Evolutionary conservation across 2,888 invertebrate genomes (phyloP), one percentile per base, ranked within the genome.

Genomic region (Cerastis rubricosa): DNA sequence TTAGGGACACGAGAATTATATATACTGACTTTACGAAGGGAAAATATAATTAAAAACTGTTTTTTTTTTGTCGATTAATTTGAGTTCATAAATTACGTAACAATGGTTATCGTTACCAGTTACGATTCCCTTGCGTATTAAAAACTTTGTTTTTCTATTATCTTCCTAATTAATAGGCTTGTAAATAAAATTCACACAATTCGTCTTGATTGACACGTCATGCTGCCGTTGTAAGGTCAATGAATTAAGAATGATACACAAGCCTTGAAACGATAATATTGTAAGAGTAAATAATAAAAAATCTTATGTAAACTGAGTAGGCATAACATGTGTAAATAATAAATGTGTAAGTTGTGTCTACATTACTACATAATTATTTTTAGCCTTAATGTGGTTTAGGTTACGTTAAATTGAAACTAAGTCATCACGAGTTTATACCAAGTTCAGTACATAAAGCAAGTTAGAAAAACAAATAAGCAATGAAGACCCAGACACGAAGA

Each of bases 181-280:
- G 12, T 49, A 71, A 74, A 71, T 59, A 49, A 71, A 76, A 76
- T 70, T 61, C 47, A 22, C n/a, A 80, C 65, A 61, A 75, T 72
- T 80, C 57, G 57, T 71, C 64, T 63, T 78, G 76, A 86, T 80
- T 85, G 73, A 68, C 49, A 77, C 77, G 64, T 80, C 70, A 43
- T 43, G 22, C 25, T 43, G 35, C 66, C 64, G 74, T 79, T 81
- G 74, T 83, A 81, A 83, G 88, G 85, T 88, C 88, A 88, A 85
- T 88, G 87, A 80, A 85, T 86, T 85, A 84, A 78, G 57, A 87
- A 82, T 82, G 69, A 82, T 80, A 85, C 71, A 74, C 70, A 71
- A 74, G 74, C 67, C 76, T 54, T 63, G 35, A 59, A 80, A 74
- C 25, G 78, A 87, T 83, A 82, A 83, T 70, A 78, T 59, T 78